Conservation (phyloP, 2,113 vertebrate species). For the Camelus bactrianus region DNA sequence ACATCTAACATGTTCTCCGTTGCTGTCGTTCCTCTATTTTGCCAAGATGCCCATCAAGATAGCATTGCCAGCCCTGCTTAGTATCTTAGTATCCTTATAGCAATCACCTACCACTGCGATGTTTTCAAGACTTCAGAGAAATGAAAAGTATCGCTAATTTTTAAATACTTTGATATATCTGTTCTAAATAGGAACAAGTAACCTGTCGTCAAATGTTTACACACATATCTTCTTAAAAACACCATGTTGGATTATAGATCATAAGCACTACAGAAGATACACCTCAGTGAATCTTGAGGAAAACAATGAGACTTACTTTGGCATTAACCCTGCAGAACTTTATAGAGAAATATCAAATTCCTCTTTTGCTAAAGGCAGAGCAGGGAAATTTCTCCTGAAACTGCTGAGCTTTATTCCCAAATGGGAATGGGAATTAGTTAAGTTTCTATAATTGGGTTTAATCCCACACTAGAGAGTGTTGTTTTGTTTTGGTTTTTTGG, state of each 20-base stretch:
- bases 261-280: neutral
- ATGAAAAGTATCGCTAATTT: neutral
- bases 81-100: neutral
- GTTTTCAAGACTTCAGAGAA: neutral
- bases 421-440: constrained; percentile 37
- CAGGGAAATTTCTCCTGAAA: neutral
- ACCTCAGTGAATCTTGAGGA: neutral
- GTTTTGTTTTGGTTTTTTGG: neutral
- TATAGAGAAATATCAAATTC: constrained; percentile 56
- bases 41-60: neutral
- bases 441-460: constrained; percentile 44
- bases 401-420: neutral
- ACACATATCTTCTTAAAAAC: neutral
- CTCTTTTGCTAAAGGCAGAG: constrained; percentile 24
- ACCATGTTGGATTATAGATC: neutral
- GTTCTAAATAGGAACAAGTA: neutral
- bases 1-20: neutral
- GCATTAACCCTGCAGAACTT: neutral
- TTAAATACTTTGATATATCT: neutral
- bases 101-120: neutral
- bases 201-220: neutral
- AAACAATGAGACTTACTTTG: constrained; percentile 58
- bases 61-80: neutral
- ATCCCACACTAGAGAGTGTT: neutral
- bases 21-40: neutral